Evolutionary conservation across 2,888 invertebrate genomes (phyloP).

Genomic region (Acutogordius australiensis): DNA sequence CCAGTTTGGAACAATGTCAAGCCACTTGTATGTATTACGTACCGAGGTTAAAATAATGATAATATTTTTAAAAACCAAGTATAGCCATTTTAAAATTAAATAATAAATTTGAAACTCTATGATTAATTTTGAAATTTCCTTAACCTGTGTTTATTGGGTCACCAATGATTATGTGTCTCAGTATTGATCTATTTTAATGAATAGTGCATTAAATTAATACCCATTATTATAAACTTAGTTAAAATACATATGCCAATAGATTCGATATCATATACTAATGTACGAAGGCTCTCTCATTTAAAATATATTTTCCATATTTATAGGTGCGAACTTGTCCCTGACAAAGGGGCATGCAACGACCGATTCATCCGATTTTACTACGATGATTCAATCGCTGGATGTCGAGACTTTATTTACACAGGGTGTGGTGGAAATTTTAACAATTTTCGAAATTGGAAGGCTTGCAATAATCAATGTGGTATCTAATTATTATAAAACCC

Average conservation of each 20-base stretch:
- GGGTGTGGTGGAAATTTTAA: slow-evolving; percentile 8
- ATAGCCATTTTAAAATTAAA: too few relatives aligned
- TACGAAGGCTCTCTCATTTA: background rate
- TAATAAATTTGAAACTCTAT: too few relatives aligned
- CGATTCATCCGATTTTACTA: background rate
- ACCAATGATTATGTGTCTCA: too few relatives aligned
- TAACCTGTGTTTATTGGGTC: too few relatives aligned
- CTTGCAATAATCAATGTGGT: background rate
- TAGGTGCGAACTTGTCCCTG: background rate
- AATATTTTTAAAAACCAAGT: background rate
- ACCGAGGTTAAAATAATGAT: background rate
- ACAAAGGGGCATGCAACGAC: background rate
- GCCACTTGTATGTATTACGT: slow-evolving; percentile 4
- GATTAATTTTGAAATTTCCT: too few relatives aligned
- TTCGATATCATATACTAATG: background rate
- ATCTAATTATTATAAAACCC: too few relatives aligned
- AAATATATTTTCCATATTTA: too few relatives aligned
- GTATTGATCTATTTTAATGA: too few relatives aligned
- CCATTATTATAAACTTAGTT: too few relatives aligned
- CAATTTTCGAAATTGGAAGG: slow-evolving; percentile 1
- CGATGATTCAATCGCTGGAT: background rate
- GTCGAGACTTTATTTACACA: background rate
- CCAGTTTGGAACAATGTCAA: background rate
- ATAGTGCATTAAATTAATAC: too few relatives aligned
- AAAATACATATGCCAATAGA: too few relatives aligned